Base-by-base conservation (phyloP, 1,140 invertebrate genomes). In the Habropoda laboriosa region DNA sequence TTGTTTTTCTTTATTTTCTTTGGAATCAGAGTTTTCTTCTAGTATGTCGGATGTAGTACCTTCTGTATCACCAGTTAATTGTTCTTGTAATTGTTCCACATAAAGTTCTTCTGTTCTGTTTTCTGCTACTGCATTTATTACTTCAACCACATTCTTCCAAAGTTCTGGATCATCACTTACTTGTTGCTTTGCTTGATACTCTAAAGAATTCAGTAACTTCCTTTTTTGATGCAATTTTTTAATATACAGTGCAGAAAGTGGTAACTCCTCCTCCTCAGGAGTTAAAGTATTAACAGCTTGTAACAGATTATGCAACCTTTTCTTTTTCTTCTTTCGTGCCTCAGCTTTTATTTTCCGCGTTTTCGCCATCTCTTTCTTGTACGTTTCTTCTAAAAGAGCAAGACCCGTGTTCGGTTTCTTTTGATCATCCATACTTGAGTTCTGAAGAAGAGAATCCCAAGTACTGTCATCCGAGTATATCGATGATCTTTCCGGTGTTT, bases 381-480 rank as follows among this genome's bases (percentile, higher is more conserved):
- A 86, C 5, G 85, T 82, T 47, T 91, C 82, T 21, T 91, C 90
- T 0, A 91, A 68, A 10, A 92, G 72, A 32, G 80, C 85, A 7
- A 92, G 81, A 16, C 89, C 91, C 0, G 88, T 89, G 21, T 80
- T 32, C 42, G 60, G 32, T 24, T 88, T 88, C 38, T 81, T 87
- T 8, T 76, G 63, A 27, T 90, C 87, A 8, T 40, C 30, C 58
- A 35, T 8, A 10, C 82, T 70, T 0, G 80, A n/a, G 2, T 87
- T 87, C 1, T 85, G 60, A 8, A 74, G 21, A 24, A 74, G 27
- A 12, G 76, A 68, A 10, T 92, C 90, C 64, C 88, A 63, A 6
- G 89, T 92, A 80, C 91, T 92, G 6, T 92, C 92, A 21, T 92
- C 91, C 0, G 91, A 90, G 53, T 92, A 92, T 60, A 92, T 90